Evolutionary conservation across 2,888 invertebrate species (phyloP).

Genomic region (Catocala sponsa): DNA sequence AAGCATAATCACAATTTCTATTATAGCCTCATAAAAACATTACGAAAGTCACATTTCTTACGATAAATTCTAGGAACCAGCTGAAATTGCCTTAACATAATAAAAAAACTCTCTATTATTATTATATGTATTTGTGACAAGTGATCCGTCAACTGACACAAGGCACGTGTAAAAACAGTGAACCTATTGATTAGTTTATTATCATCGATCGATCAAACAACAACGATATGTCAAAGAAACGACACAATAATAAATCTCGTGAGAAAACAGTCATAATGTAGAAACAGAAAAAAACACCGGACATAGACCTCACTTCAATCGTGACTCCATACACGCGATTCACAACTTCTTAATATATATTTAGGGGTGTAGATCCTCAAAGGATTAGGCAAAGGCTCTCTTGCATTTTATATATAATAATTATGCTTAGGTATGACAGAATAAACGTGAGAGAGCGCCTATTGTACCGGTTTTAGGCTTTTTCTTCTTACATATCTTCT

Average conservation of each 20-base stretch:
- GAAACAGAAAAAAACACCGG: constrained; percentile 22
- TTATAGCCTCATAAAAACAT: not conserved
- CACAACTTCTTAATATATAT: not conserved
- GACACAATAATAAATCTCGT: constrained; percentile 54
- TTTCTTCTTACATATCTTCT: too few species aligned
- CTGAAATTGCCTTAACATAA: too few species aligned
- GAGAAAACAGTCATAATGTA: constrained; percentile 35
- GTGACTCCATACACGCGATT: constrained; percentile 10
- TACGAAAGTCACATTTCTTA: not conserved
- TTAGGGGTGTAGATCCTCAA: not conserved
- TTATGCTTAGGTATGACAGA: too few species aligned
- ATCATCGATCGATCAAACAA: constrained; percentile 60
- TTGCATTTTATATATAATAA: too few species aligned
- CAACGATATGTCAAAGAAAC: constrained; percentile 48
- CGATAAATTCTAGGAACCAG: not conserved
- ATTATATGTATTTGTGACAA: too few species aligned
- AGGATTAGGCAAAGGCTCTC: too few species aligned
- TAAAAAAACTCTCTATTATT: too few species aligned
- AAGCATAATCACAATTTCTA: constrained; percentile 4
- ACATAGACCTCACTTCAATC: constrained; percentile 29
- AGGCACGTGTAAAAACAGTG: not conserved
- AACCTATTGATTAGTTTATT: constrained; percentile 18
- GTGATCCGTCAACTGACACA: too few species aligned
- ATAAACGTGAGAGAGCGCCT: too few species aligned
- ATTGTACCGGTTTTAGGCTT: too few species aligned